Evolutionary conservation across 37 sponge, comb jelly and placozoan species (phyloP).

Genomic region (Theonella swinhoei): DNA sequence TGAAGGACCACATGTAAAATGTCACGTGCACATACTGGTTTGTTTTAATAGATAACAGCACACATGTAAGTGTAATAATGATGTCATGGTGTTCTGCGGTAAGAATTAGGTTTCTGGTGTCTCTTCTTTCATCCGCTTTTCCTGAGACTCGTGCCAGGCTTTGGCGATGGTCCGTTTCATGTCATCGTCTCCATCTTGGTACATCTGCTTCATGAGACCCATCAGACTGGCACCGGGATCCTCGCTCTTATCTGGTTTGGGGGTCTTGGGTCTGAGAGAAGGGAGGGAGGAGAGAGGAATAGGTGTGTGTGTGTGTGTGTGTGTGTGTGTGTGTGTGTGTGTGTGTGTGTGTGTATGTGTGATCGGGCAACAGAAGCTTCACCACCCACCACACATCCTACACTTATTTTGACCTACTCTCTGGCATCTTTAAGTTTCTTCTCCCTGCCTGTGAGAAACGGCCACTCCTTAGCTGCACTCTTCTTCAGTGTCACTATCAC

Average conservation of each 20-base stretch:
- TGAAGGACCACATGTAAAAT: no score
- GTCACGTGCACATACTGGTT: no score
- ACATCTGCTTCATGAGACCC: slow-evolving; percentile 95
- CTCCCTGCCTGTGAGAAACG: slow-evolving; percentile 63
- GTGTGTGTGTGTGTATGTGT: no score
- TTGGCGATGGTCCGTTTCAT: slow-evolving; percentile 98
- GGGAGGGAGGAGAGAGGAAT: no score
- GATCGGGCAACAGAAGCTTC: no score
- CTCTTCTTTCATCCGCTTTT: slow-evolving; percentile 59
- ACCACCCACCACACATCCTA: not conserved
- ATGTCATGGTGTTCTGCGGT: no score
- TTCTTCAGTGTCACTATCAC: slow-evolving; percentile 70
- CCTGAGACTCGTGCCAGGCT: slow-evolving; percentile 93
- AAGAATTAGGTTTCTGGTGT: no score
- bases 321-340: no score
- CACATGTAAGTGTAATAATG: no score
- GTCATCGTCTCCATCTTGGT: slow-evolving; percentile 98
- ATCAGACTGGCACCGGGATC: slow-evolving; percentile 90
- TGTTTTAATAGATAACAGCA: no score
- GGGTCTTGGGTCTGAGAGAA: slow-evolving; percentile 36
- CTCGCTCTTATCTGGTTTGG: slow-evolving; percentile 69
- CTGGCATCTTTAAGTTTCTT: slow-evolving; percentile 79
- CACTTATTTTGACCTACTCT: slow-evolving; percentile 56
- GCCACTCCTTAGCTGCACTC: slow-evolving; percentile 46
- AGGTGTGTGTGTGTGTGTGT: not conserved